Evolutionary conservation across 2,888 invertebrate species (phyloP).

Genomic region (Clivina fossor): DNA sequence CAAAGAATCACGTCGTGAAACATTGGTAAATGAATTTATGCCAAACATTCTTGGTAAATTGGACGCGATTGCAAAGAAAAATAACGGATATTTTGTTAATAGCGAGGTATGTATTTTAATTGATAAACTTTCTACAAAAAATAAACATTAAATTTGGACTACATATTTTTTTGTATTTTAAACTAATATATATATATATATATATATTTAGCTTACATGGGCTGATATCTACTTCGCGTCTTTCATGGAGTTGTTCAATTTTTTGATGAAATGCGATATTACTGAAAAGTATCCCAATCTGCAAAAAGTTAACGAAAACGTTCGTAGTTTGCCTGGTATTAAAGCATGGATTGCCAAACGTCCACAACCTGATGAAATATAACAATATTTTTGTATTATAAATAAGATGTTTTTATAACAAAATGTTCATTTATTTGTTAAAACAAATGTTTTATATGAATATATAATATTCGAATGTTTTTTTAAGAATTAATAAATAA

Average conservation of each 20-base stretch:
- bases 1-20: conserved; percentile 56
- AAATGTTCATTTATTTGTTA: too few relatives aligned
- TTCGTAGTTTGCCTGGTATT: background rate
- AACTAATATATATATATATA: background rate
- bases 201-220: background rate
- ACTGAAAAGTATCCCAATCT: background rate
- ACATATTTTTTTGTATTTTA: too few relatives aligned
- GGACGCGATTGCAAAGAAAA: conserved; percentile 59
- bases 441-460: too few relatives aligned
- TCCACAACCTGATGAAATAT: background rate
- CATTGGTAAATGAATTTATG: conserved; percentile 55
- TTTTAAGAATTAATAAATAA: background rate
- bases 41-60: conserved; percentile 61
- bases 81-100: conserved; percentile 60
- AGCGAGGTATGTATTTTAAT: conserved; percentile 52
- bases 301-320: background rate
- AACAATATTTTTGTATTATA: background rate
- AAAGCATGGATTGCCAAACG: background rate
- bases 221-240: background rate
- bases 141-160: too few relatives aligned
- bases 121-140: too few relatives aligned
- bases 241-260: background rate
- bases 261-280: background rate
- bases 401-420: background rate
- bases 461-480: background rate